Percentiles rank a stretch among this genome's conserved stretches.
phyloP scores from a whole-genome alignment of 64 coral and sea anemone genomes.

The Platygyra sinensis region DNA sequence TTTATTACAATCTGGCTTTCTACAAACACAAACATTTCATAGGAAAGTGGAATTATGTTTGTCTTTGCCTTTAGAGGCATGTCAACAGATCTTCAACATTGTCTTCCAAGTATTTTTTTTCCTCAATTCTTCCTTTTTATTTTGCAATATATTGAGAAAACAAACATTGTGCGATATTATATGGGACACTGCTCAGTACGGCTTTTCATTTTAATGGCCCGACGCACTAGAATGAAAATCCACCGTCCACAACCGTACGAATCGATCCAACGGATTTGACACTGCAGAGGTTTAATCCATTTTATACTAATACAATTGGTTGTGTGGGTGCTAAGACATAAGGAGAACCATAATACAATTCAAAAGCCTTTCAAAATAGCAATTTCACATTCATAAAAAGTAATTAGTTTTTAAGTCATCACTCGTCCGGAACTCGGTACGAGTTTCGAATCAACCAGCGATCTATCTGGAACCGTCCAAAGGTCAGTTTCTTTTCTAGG shows the following conservation, averaged over 20 bases:
- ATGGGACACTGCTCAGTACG: too few species aligned
- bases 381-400: not conserved
- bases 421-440: not conserved
- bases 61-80: too few species aligned
- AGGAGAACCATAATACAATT: not conserved
- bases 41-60: not conserved
- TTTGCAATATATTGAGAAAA: not conserved
- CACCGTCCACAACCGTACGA: too few species aligned
- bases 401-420: not conserved
- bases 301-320: too few species aligned
- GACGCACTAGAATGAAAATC: too few species aligned
- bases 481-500: not conserved
- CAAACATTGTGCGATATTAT: not conserved
- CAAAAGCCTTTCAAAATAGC: not conserved
- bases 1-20: not conserved
- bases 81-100: not conserved
- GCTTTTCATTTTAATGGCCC: too few species aligned
- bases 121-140: too few species aligned
- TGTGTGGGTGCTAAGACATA: too few species aligned
- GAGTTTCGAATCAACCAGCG: not conserved
- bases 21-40: not conserved
- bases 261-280: too few species aligned
- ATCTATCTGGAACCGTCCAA: not conserved
- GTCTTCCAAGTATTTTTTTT: not conserved
- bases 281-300: too few species aligned